These are phyloP conservation scores for Megaustenia siamemsis DNA, from an alignment of 2,888 invertebrate genomes.

Conservation along the genomic window DNA sequence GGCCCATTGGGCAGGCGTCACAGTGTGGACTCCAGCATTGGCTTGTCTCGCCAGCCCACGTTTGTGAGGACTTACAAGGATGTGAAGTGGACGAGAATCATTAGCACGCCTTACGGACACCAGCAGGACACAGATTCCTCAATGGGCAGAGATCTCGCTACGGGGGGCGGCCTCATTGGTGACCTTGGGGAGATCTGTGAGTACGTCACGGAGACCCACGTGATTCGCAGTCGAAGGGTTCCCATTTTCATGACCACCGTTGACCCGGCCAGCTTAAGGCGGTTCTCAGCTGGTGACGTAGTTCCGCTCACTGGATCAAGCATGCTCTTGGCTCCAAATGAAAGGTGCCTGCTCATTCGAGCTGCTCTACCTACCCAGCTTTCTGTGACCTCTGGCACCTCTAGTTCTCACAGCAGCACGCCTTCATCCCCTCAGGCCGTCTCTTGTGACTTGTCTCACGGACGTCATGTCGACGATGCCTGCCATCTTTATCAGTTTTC, in stretches of 20 bases:
- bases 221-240: constrained; percentile 36
- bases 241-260: constrained; percentile 30
- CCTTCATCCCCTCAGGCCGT: no score
- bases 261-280: neutral
- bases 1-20: constrained; percentile 2
- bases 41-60: constrained; percentile 20
- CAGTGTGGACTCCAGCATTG: constrained; percentile 45
- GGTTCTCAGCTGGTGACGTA: constrained; percentile 40
- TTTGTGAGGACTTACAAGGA: constrained; percentile 48
- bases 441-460: no score
- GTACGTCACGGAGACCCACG: constrained; percentile 36
- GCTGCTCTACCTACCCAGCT: neutral
- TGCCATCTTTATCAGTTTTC: neutral
- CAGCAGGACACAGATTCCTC: no score
- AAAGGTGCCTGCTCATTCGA: constrained; percentile 33
- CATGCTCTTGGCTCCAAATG: neutral
- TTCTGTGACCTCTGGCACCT: neutral
- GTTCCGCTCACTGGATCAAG: constrained; percentile 19
- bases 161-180: neutral
- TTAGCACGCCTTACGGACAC: neutral
- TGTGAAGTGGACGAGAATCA: constrained; percentile 40
- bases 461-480: neutral
- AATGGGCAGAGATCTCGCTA: neutral
- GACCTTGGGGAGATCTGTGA: neutral
- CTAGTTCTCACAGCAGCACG: neutral